Conservation (phyloP, 2,888 invertebrate genomes). For the Lepas anatifera region DNA sequence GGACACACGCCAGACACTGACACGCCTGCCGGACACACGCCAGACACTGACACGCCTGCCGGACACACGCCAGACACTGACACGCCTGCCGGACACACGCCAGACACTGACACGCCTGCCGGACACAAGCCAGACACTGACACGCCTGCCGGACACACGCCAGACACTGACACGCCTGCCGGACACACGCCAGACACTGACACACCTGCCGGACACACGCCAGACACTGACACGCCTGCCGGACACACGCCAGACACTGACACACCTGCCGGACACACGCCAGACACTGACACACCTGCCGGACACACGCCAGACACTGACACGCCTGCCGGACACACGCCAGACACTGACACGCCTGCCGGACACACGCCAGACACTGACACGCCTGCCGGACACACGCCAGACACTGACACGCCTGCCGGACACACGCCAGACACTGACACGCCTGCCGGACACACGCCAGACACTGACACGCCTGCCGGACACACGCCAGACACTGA, state of each 20-base stretch:
- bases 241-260: constrained; percentile 26
- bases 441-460: constrained; percentile 36
- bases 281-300: constrained; percentile 40
- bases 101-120: constrained; percentile 40
- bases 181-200: constrained; percentile 26
- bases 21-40: constrained; percentile 36
- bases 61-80: constrained; percentile 26
- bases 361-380: constrained; percentile 26
- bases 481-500: constrained; percentile 26
- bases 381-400: constrained; percentile 36
- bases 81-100: constrained; percentile 36
- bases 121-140: constrained; percentile 26
- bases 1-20: constrained; percentile 26
- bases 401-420: constrained; percentile 40
- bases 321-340: constrained; percentile 36
- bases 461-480: constrained; percentile 40
- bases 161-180: constrained; percentile 40
- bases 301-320: constrained; percentile 26
- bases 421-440: constrained; percentile 26
- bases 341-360: constrained; percentile 40
- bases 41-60: constrained; percentile 40
- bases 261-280: constrained; percentile 36
- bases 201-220: constrained; percentile 36
- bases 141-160: constrained; percentile 36
- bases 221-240: constrained; percentile 40